phyloP scores from a whole-genome alignment of 1,140 invertebrate genomes.

The Drosophila sechellia region DNA sequence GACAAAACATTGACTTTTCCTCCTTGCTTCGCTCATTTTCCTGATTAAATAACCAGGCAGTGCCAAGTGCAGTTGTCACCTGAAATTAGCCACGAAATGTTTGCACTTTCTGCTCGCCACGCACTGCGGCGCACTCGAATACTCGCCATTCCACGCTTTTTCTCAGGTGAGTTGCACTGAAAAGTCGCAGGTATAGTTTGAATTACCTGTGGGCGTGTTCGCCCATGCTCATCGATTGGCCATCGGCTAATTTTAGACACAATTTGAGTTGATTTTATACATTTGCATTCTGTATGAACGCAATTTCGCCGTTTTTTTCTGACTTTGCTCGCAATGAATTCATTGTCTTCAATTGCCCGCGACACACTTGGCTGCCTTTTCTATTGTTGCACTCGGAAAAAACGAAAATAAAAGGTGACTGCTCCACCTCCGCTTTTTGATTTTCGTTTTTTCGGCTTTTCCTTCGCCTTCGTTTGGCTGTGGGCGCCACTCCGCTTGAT shows the following conservation, averaged over 20 bases:
- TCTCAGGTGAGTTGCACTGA: slow-evolving; percentile 59
- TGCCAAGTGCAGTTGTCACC: slow-evolving; percentile 43
- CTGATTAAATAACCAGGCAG: slow-evolving; percentile 69
- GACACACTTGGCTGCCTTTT: slow-evolving; percentile 71
- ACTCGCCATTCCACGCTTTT: slow-evolving; percentile 58
- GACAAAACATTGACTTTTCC: slow-evolving; percentile 65
- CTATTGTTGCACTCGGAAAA: slow-evolving; percentile 42
- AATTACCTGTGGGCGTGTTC: slow-evolving; percentile 8
- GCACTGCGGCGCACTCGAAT: slow-evolving; percentile 68
- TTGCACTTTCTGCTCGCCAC: slow-evolving; percentile 73
- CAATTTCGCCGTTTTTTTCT: slow-evolving; percentile 32
- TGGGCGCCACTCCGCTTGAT: slow-evolving; percentile 67
- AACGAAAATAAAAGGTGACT: slow-evolving; percentile 37
- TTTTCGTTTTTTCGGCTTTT: background rate
- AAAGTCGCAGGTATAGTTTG: background rate
- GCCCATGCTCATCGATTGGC: slow-evolving; percentile 50
- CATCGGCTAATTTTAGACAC: slow-evolving; percentile 59
- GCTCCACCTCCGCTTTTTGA: background rate
- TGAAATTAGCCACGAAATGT: slow-evolving; percentile 55
- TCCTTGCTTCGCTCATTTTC: slow-evolving; percentile 1
- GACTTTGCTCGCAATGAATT: slow-evolving; percentile 53
- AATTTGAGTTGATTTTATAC: slow-evolving; percentile 37
- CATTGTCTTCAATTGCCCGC: slow-evolving; percentile 66
- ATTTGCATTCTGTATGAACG: slow-evolving; percentile 55
- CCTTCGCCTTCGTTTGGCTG: slow-evolving; percentile 48